phyloP scores from a whole-genome alignment of 92 coral and sea anemone species.

The Palythoa heliodiscus region DNA sequence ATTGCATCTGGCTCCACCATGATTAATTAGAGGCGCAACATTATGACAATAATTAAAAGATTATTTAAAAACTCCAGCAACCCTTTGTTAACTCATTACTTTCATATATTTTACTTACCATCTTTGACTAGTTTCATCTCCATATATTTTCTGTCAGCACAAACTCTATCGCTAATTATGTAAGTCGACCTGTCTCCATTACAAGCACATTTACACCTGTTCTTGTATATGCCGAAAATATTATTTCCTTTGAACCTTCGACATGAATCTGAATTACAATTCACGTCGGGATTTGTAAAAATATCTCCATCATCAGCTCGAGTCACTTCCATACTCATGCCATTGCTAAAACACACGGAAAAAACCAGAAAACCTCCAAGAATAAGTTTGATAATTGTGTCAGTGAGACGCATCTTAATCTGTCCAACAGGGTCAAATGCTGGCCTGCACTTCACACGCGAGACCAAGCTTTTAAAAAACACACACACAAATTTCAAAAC shows the following conservation, averaged over 20 bases:
- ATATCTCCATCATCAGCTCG: constrained; percentile 24
- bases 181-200: constrained; percentile 9
- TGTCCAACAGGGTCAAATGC: not conserved
- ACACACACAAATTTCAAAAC: not conserved
- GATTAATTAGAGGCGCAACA: too few relatives aligned
- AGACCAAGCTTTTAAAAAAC: too few relatives aligned
- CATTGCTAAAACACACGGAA: not conserved
- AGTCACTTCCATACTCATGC: constrained; percentile 1
- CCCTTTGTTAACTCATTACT: too few relatives aligned
- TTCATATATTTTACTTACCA: constrained; percentile 1
- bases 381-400: not conserved
- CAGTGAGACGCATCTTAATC: not conserved
- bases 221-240: not conserved
- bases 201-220: constrained; percentile 19
- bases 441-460: not conserved
- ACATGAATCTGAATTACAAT: constrained; percentile 24
- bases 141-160: constrained; percentile 31
- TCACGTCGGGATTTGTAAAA: constrained; percentile 20
- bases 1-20: too few relatives aligned
- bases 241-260: not conserved
- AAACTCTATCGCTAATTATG: not conserved
- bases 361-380: not conserved
- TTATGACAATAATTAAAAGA: too few relatives aligned
- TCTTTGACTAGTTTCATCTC: not conserved
- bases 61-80: too few relatives aligned